Evolutionary conservation across 1,140 invertebrate genomes (phyloP).

Genomic region (Zaprionus capensis): DNA sequence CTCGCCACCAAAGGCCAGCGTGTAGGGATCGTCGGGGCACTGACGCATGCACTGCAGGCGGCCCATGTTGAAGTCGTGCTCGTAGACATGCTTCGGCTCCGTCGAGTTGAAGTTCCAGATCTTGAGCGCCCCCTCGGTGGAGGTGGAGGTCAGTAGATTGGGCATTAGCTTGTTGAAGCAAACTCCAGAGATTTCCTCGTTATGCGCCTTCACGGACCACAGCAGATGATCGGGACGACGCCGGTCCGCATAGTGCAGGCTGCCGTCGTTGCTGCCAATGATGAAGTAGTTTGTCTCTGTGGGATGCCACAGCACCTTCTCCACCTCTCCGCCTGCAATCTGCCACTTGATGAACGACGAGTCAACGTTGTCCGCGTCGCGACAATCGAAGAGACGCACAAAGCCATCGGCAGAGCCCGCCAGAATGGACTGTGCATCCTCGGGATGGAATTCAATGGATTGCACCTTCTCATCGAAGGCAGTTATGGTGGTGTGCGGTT

Average conservation of each 20-base stretch:
- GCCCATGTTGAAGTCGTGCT: slow-evolving; percentile 88
- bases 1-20: slow-evolving; percentile 92
- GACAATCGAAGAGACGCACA: slow-evolving; percentile 92
- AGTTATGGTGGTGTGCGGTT: slow-evolving; percentile 89
- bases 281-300: slow-evolving; percentile 84
- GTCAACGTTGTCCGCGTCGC: slow-evolving; percentile 85
- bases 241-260: slow-evolving; percentile 92
- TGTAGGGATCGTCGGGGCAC: slow-evolving; percentile 92
- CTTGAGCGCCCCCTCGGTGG: slow-evolving; percentile 76
- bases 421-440: slow-evolving; percentile 91
- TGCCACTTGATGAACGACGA: slow-evolving; percentile 88
- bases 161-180: slow-evolving; percentile 73
- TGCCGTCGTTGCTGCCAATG: slow-evolving; percentile 92
- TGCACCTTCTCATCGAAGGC: slow-evolving; percentile 94
- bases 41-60: slow-evolving; percentile 89
- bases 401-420: slow-evolving; percentile 89
- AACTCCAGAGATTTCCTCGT: slow-evolving; percentile 91
- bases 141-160: slow-evolving; percentile 75
- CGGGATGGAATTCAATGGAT: slow-evolving; percentile 93
- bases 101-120: slow-evolving; percentile 78
- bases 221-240: slow-evolving; percentile 88
- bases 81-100: slow-evolving; percentile 85
- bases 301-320: slow-evolving; percentile 93
- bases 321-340: slow-evolving; percentile 90
- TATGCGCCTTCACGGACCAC: slow-evolving; percentile 92